Percentiles rank a stretch among this genome's conserved stretches.
Conservation (phyloP, 1,140 invertebrate species). For the Procambarus clarkii region DNA sequence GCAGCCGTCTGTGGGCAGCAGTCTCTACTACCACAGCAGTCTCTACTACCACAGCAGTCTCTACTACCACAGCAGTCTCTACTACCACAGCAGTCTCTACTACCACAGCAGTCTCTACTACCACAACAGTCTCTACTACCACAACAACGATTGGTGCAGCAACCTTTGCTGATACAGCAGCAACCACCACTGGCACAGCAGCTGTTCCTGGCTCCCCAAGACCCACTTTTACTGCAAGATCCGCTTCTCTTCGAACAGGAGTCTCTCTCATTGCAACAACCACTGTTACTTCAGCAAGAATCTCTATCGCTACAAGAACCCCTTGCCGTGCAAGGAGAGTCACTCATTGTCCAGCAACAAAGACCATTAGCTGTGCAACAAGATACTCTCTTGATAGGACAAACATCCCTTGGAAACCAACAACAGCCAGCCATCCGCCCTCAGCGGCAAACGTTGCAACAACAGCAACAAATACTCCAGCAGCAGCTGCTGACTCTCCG, state of each 20-base stretch:
- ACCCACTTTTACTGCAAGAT: background rate
- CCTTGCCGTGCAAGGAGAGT: background rate
- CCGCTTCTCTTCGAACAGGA: background rate
- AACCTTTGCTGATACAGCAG: background rate
- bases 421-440: background rate
- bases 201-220: background rate
- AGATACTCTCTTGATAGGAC: background rate
- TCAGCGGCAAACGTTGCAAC: background rate
- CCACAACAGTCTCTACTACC: background rate
- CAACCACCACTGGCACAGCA: background rate
- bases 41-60: background rate
- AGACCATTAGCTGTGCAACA: background rate
- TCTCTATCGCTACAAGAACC: background rate
- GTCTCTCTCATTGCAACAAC: background rate
- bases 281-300: background rate
- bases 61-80: background rate
- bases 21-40: background rate
- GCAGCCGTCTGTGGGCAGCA: constrained; percentile 5
- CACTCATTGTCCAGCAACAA: background rate
- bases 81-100: background rate
- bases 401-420: background rate
- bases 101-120: background rate
- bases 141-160: background rate
- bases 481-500: constrained; percentile 8
- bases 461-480: background rate